Percentiles rank a stretch among this genome's conserved stretches.
phyloP scores from a whole-genome alignment of 1,140 invertebrate species.

The Phymastichus coffea region DNA sequence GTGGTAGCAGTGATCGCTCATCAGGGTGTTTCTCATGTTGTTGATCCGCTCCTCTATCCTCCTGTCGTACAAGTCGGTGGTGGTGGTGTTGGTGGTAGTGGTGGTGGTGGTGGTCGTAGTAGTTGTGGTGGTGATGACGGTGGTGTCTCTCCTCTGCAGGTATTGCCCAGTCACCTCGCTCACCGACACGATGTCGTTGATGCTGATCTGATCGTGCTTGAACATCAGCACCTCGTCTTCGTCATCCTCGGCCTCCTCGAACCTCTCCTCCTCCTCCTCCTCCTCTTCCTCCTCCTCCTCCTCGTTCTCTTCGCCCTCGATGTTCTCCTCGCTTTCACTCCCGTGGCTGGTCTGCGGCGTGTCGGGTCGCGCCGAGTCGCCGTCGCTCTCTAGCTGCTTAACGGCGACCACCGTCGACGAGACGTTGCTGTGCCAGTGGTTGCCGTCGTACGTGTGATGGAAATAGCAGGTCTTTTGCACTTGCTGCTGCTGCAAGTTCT shows the following conservation, averaged over 20 bases:
- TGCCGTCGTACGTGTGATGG: too few species aligned
- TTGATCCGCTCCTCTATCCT: conserved; percentile 35
- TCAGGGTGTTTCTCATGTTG: conserved; percentile 44
- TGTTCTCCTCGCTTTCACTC: background rate
- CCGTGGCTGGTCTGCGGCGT: conserved; percentile 52
- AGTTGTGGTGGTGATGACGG: background rate
- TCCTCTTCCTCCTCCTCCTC: conserved; percentile 34
- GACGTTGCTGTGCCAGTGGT: too few species aligned
- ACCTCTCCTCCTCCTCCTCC: conserved; percentile 32
- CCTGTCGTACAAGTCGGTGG: conserved; percentile 29
- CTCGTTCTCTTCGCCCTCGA: too few species aligned
- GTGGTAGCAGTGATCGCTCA: conserved; percentile 73
- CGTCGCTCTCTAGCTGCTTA: conserved; percentile 42
- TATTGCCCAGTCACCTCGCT: conserved; percentile 41
- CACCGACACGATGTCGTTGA: conserved; percentile 38
- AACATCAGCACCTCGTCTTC: conserved; percentile 39
- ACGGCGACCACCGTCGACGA: conserved; percentile 19
- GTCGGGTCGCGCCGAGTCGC: conserved; percentile 49
- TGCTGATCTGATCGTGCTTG: conserved; percentile 46
- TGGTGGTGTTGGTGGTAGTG: conserved; percentile 12
- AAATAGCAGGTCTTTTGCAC: too few species aligned
- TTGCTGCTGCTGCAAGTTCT: conserved; percentile 21
- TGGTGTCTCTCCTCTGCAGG: background rate
- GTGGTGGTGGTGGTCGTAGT: conserved; percentile 13
- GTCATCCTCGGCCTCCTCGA: too few species aligned